A percentile compares a stretch with the other conserved stretches of the same genome.
Evolutionary conservation across 2,797 vertebrate genomes (phyloP).

Genomic region (Dryobates pubescens): DNA sequence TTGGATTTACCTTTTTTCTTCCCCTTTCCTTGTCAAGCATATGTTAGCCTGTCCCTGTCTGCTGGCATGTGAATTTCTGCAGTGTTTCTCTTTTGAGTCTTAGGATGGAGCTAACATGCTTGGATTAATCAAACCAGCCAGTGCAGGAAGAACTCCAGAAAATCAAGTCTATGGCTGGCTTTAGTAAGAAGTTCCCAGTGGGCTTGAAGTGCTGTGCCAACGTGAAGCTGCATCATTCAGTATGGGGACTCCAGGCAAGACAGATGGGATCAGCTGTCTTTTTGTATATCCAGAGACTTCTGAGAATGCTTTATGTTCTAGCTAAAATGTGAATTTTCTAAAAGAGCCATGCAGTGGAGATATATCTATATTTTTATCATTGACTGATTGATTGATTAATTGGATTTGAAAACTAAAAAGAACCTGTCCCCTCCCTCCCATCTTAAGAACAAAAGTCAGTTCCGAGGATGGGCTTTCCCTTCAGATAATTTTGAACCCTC

Average conservation of each 20-base stretch:
- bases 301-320: conserved; percentile 7
- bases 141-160: neutral
- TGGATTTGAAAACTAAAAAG: neutral
- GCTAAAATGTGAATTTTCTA: conserved; percentile 68
- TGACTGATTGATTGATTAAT: neutral
- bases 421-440: neutral
- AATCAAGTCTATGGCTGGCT: neutral
- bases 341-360: conserved; percentile 13
- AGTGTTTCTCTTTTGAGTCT: conserved; percentile 16
- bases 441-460: neutral
- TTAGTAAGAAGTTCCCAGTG: neutral
- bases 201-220: neutral
- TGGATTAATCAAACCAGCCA: neutral
- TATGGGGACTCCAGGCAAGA: neutral
- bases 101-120: neutral
- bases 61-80: neutral
- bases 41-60: neutral
- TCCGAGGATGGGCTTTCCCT: neutral
- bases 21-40: neutral
- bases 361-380: conserved; percentile 51
- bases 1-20: neutral
- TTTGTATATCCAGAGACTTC: neutral
- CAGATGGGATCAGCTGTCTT: neutral
- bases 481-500: neutral
- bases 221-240: neutral